Conservation (phyloP, 1,140 invertebrate species). For the Anthonomus grandis region DNA sequence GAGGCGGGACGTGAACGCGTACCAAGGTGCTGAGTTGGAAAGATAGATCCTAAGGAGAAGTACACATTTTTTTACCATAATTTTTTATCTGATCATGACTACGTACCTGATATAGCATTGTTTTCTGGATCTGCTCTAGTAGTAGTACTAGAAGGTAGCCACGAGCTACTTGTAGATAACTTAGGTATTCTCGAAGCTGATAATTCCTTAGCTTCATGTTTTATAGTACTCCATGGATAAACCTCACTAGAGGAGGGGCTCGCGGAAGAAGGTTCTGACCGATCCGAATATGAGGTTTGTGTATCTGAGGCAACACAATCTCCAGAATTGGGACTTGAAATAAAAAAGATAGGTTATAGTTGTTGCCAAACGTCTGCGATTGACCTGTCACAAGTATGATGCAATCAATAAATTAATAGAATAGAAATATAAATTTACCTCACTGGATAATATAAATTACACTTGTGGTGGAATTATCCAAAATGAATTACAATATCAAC, state of each 20-base stretch:
- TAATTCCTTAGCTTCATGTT: slow-evolving; percentile 34
- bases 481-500: too few species aligned
- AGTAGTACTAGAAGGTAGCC: slow-evolving; percentile 31
- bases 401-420: too few species aligned
- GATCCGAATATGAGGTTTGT: slow-evolving; percentile 25
- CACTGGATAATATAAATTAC: too few species aligned
- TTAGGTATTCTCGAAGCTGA: slow-evolving; percentile 32
- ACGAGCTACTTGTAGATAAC: slow-evolving; percentile 30
- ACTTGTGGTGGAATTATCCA: too few species aligned
- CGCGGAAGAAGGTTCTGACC: slow-evolving; percentile 27
- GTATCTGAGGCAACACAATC: slow-evolving; percentile 48
- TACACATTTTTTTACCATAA: not conserved
- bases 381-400: too few species aligned
- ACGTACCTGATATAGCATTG: slow-evolving; percentile 6
- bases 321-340: slow-evolving; percentile 53
- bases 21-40: slow-evolving; percentile 36
- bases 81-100: too few species aligned
- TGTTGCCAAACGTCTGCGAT: not conserved
- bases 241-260: slow-evolving; percentile 42
- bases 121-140: slow-evolving; percentile 2
- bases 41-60: slow-evolving; percentile 7
- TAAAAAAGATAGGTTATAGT: slow-evolving; percentile 24
- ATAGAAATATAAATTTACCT: too few species aligned
- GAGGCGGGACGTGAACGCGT: slow-evolving; percentile 47
- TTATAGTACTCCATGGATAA: slow-evolving; percentile 43